Conservation (phyloP, 2,113 vertebrate species). For the Corvus moneduloides region DNA sequence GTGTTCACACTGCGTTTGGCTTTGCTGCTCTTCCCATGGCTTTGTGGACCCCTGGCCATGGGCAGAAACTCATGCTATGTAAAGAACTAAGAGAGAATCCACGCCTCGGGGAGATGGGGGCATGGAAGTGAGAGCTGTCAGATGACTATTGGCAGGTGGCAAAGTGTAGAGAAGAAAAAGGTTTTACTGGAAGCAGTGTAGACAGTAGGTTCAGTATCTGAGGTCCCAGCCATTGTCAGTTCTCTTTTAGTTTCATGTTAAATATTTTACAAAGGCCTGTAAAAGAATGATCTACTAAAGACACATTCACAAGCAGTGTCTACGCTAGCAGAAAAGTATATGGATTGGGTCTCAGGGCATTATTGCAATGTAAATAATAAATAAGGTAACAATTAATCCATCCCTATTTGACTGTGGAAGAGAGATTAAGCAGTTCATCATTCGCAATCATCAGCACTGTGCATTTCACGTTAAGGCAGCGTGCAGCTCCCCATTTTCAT, state of each 20-base stretch:
- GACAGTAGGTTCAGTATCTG: background rate
- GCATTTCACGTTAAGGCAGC: background rate
- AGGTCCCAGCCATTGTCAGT: background rate
- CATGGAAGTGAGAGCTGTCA: background rate
- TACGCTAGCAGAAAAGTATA: background rate
- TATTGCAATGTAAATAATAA: background rate
- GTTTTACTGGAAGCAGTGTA: background rate
- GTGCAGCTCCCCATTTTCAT: background rate
- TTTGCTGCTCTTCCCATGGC: background rate
- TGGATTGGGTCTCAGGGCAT: background rate
- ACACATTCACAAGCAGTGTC: background rate
- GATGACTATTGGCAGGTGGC: background rate
- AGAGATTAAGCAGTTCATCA: background rate
- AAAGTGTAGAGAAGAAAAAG: background rate
- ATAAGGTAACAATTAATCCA: background rate
- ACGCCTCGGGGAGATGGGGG: background rate
- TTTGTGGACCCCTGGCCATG: background rate
- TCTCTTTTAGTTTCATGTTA: background rate
- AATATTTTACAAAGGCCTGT: background rate
- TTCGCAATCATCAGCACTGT: background rate
- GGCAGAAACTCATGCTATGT: background rate
- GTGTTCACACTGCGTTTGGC: background rate
- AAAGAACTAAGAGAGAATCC: background rate
- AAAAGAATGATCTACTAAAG: background rate
- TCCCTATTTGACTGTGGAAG: accelerated